Evolutionary conservation across 2,797 vertebrate species (phyloP), one percentile per base, ranked within the genome.

Genomic region (Thamnophis elegans): DNA sequence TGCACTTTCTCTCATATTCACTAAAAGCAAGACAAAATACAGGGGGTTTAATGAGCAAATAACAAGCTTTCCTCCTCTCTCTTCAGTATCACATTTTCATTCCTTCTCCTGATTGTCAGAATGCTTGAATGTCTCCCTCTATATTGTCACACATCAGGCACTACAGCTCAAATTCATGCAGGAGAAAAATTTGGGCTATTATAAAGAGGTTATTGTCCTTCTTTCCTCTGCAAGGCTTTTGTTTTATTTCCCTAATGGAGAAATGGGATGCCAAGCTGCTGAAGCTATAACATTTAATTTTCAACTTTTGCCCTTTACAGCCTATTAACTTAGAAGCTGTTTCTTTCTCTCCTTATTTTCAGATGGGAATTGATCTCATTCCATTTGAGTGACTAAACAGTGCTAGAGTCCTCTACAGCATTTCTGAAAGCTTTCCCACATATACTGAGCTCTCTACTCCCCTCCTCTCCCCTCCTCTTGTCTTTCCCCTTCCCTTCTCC

Each of bases 231-330:
- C 10, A 73, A 93, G 86, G 93, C 54, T 92, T 96, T 93, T 94
- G 65, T 92, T 96, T 97, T 95, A 93, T 95, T 96, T 96, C 90
- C 87, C 87, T 95, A 94, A 92, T 95, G 87, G 90, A 92, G 91
- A 89, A 53, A 2, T 42, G 85, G 59, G 22, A 91, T 90, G 62
- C 92, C 93, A 92, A 95, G 91, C 92, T 93, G 93, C 73, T 96
- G 95, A 96, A 96, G 87, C 91, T 90, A 91, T 92, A 96, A 94
- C 94, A 94, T 94, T 94, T 96, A 95, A 97, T 96, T 96, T 91
- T 95, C 93, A 94, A 94, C 95, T 93, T 95, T 96, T 91, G 93
- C 94, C 93, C 90, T 95, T 96, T 95, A 73, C 9, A 94, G 60
- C 93, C 85, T 92, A 59, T 96, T 96, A 96, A 94, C 90, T 90